phyloP scores from a whole-genome alignment of 2,797 vertebrate genomes.

The Psittacula derbiana region DNA sequence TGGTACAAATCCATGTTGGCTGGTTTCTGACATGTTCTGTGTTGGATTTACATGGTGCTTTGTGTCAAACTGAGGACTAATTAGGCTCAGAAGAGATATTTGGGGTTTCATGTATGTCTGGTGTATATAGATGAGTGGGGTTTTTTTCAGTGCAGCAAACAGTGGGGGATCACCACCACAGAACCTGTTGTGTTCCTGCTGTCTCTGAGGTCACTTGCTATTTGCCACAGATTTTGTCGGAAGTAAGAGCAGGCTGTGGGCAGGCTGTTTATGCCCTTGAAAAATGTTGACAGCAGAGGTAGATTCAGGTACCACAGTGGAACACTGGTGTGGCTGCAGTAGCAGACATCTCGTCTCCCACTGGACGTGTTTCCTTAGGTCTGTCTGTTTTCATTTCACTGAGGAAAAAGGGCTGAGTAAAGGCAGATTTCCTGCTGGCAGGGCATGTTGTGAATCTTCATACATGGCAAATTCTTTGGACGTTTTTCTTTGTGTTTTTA shows the following conservation, averaged over 20 bases:
- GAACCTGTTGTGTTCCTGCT: neutral
- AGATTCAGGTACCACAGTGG: neutral
- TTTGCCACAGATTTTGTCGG: neutral
- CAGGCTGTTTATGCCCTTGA: neutral
- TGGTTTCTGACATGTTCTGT: neutral
- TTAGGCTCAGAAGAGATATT: neutral
- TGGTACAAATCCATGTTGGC: neutral
- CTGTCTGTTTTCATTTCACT: neutral
- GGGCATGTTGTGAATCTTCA: neutral
- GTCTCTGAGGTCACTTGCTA: neutral
- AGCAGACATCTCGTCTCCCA: neutral
- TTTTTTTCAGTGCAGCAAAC: neutral
- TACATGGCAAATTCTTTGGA: constrained; percentile 8
- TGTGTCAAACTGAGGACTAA: neutral
- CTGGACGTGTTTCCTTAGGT: neutral
- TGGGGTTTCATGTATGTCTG: neutral
- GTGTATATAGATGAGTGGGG: rapidly evolving
- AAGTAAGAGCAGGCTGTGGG: neutral
- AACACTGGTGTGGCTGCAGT: neutral
- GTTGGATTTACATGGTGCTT: neutral
- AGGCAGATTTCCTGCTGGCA: neutral
- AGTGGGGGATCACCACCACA: neutral
- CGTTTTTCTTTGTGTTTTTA: neutral
- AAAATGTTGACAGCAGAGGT: neutral
- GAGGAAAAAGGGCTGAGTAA: neutral